Base-by-base conservation (phyloP, 2,888 invertebrate species). In the Uropetala carovei region DNA sequence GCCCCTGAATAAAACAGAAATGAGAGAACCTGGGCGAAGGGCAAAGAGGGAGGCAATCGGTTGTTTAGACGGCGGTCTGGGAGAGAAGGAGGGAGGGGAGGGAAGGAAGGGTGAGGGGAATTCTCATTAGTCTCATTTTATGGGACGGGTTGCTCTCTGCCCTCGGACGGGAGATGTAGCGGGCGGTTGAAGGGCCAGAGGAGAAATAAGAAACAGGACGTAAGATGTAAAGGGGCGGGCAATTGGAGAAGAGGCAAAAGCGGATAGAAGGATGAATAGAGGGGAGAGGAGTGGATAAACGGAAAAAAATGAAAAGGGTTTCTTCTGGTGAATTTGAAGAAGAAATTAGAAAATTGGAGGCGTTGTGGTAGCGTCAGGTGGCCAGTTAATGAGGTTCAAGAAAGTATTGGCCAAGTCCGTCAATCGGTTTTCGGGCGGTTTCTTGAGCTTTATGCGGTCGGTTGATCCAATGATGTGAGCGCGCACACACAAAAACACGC, bases 121-220 rank as follows among this genome's bases (percentile, higher is more conserved):
- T 75, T 75, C 75, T 75, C 75, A 75, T 75, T 75, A 75, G 75
- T 75, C 75, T 75, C 75, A 75, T 75, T 75, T 75, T 75, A 75
- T 75, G 75, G 75, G 75, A 75, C 75, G 75, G 27, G 75, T 75
- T 75, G 75, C 22, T 75, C 68, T 68, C 22, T 68, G 68, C 68
- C n/a, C 22, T 68, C 68, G 68, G 18, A 22, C 27, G 75, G 75
- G 22, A 27, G 27, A 27, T 27, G 75, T 75, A 75, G 75, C 75
- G 75, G 18, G 43, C 43, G 43, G 43, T 1, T 3, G 43, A 43
- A 43, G 43, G 5, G 43, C 43, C 5, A 43, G 43, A 43, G 43
- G 43, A 43, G 43, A 43, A 43, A 43, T 43, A 43, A 43, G 43
- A 43, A 43, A 43, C 43, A 43, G 43, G 43, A 43, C 5, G 43